A percentile compares a stretch with the other conserved stretches of the same genome.
Evolutionary conservation across 2,113 vertebrate species (phyloP).

Genomic region (Antechinus stuartii): DNA sequence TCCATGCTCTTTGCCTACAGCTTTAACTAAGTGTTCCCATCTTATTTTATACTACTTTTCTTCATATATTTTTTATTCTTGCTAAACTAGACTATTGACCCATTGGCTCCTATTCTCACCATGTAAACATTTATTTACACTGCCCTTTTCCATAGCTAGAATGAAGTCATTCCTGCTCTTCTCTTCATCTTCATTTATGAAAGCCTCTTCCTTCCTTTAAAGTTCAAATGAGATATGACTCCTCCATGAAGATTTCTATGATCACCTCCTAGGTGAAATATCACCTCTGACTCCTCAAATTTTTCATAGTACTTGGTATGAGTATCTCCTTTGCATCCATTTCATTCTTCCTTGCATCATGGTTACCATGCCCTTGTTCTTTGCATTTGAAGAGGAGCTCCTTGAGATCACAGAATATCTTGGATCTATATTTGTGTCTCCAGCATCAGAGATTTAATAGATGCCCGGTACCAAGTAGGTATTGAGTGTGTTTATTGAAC

Average conservation of each 20-base stretch:
- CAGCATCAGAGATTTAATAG: not conserved
- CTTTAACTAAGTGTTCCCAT: not conserved
- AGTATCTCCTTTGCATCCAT: not conserved
- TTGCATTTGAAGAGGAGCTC: not conserved
- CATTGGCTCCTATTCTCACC: not conserved
- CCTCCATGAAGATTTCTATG: not conserved
- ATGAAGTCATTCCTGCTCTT: not conserved
- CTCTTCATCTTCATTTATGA: not conserved
- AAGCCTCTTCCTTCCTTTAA: not conserved
- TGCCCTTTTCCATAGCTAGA: not conserved
- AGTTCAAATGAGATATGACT: not conserved
- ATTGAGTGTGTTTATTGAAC: not conserved
- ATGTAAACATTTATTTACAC: not conserved
- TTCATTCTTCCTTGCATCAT: not conserved
- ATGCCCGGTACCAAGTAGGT: not conserved
- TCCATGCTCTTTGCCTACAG: not conserved
- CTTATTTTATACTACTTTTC: not conserved
- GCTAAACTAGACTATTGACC: not conserved
- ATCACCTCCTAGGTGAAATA: not conserved
- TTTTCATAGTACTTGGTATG: not conserved
- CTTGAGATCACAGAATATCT: not conserved
- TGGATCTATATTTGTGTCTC: not conserved
- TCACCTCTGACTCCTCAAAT: not conserved
- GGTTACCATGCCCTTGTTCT: not conserved
- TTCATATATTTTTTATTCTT: not conserved